Base-by-base conservation (phyloP, 2,797 vertebrate species). In the Notamacropus eugenii region DNA sequence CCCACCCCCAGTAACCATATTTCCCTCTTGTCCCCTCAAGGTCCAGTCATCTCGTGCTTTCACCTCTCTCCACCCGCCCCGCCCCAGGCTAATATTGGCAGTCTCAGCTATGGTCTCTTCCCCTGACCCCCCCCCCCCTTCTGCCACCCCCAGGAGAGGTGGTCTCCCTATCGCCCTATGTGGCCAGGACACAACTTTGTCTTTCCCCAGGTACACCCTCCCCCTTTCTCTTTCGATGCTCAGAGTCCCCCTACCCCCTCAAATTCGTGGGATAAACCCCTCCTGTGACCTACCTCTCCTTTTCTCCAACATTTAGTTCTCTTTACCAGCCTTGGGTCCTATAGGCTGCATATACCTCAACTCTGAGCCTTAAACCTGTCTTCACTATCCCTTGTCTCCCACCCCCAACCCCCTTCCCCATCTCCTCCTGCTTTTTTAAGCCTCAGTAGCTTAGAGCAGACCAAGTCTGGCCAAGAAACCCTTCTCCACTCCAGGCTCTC, bases 171-270 rank as follows among this genome's bases (percentile, higher is more conserved):
- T 40, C 16, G 55, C 92, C n/a, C 94, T 54, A 54, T 54, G 57
- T 24, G 16, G 91, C n/a, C 92, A 54, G 74, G 93, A 55, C 92
- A 93, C 92, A 97, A 97, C 97, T 98, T 97, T 90, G 90, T 94
- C 92, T 96, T 58, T 67, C 94, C 34, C 31, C 13, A 52, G 40
- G 90, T 92, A 50, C 94, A 91, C 52, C 14, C n/a, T 27, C 59
- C 34, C 55, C 59, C 74, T 62, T 28, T 56, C 6, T 87, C 67
- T 92, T 46, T 14, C 10, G 0, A 24, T 46, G 52, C 82, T 90
- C 57, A 28, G 50, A 87, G n/a, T 12, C 90, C 46, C 94, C 27
- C 93, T 31, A 58, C 14, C 14, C 46, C 10, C 29, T 29, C 74
- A 11, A 52, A 54, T 52, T 55, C 12, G 50, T 54, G 52, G 52